Conservation (phyloP, 2,888 invertebrate species). For the Alloscopus bannaensis region DNA sequence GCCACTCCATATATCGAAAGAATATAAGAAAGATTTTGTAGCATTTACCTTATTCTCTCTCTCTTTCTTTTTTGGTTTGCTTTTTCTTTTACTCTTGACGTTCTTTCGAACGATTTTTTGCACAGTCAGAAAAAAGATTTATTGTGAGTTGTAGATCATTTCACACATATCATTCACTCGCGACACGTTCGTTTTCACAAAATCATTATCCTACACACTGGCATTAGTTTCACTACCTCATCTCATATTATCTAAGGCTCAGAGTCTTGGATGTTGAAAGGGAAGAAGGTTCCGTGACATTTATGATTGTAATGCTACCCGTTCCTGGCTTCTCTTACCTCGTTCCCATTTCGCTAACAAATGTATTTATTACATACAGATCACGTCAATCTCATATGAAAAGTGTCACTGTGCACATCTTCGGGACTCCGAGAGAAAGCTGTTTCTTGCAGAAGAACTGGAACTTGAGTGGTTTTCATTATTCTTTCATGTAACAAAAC, state of each 20-base stretch:
- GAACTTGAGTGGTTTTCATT: too few relatives aligned
- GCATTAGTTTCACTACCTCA: too few relatives aligned
- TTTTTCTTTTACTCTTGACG: not conserved
- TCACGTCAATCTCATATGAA: too few relatives aligned
- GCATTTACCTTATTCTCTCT: not conserved
- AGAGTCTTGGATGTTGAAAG: too few relatives aligned
- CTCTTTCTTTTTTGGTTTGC: not conserved
- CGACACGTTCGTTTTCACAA: constrained; percentile 52
- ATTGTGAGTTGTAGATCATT: constrained; percentile 71
- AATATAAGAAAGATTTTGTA: constrained; percentile 13
- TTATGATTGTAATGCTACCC: too few relatives aligned
- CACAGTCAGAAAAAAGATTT: constrained; percentile 67
- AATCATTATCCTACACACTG: constrained; percentile 50
- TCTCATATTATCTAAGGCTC: too few relatives aligned
- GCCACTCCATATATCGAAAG: not conserved
- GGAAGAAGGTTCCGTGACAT: not conserved
- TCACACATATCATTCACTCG: constrained; percentile 53
- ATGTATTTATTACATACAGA: constrained; percentile 15
- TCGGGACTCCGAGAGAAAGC: too few relatives aligned
- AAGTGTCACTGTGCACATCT: too few relatives aligned
- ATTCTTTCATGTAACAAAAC: too few relatives aligned
- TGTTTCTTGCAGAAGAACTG: too few relatives aligned
- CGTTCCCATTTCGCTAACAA: not conserved
- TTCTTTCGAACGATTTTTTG: constrained; percentile 40
- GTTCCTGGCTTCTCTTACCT: constrained; percentile 4